Evolutionary conservation across 2,113 vertebrate species (phyloP), one percentile per base, ranked within the genome.

Genomic region (Lonchura striata): DNA sequence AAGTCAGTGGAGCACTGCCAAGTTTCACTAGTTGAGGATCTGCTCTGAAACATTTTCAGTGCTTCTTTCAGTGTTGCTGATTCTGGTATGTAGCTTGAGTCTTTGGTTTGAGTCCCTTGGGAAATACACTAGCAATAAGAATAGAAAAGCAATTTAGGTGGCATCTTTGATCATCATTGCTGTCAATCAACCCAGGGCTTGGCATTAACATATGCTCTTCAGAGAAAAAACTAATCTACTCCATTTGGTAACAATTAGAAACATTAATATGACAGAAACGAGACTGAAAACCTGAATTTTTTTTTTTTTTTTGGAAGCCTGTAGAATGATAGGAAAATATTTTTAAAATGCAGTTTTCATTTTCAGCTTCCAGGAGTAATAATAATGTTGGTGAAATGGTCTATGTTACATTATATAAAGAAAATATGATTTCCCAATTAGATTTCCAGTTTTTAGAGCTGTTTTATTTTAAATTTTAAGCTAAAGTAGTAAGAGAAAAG

Each of bases 131-230:
- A 84, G 88, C 86, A 94, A 49, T 94, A 94, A 90, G 95, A 96
- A 95, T 88, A 97, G 93, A 93, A 94, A 96, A 94, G 90, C 69
- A 94, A 93, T 96, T 96, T 97, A 92, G 82, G 90, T 96, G 80
- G 88, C 92, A 93, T 90, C 82, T 97, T 95, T 93, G 94, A 93
- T 95, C 80, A 88, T 94, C 88, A 71, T 84, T 90, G 85, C 90
- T 95, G 95, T 95, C 96, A 96, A 57, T 96, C 93, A 96, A 60
- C 28, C 3, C 41, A 84, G 80, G 69, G 80, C 77, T 96, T 96
- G 90, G 82, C 92, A 93, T 92, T 94, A 96, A 94, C 92, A 96
- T 96, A 96, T 95, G 92, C 79, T 95, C 90, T 97, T 96, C 83
- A 83, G 94, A 92, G 93, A 86, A 90, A 97, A 94, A 94, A 78